Evolutionary conservation across 2,113 vertebrate species (phyloP).

Genomic region (Loxodonta africana): DNA sequence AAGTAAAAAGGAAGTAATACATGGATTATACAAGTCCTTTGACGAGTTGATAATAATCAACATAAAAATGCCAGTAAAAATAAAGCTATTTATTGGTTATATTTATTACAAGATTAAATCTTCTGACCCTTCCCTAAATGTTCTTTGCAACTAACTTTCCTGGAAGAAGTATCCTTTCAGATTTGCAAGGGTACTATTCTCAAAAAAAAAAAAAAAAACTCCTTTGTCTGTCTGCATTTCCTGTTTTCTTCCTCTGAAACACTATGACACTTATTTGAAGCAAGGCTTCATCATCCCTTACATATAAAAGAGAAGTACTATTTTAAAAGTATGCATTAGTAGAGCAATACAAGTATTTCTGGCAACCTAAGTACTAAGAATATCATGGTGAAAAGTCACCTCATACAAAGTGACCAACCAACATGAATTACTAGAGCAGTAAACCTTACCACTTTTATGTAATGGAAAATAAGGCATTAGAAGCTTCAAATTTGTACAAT

Average conservation of each 20-base stretch:
- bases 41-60: constrained; percentile 35
- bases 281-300: constrained; percentile 24
- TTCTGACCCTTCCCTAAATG: constrained; percentile 20
- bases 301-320: constrained; percentile 20
- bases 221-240: neutral
- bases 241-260: constrained; percentile 57
- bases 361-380: constrained; percentile 49
- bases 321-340: constrained; percentile 38
- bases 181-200: constrained; percentile 36
- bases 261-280: constrained; percentile 1
- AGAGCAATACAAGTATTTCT: constrained; percentile 51
- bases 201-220: neutral
- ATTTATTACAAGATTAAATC: constrained; percentile 54
- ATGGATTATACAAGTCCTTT: neutral
- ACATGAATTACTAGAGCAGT: constrained; percentile 9
- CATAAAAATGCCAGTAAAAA: neutral
- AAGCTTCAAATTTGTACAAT: constrained; percentile 32
- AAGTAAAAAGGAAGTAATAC: constrained; percentile 4
- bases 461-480: constrained; percentile 50
- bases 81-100: neutral
- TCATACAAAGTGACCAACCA: neutral
- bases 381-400: constrained; percentile 40
- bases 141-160: constrained; percentile 36
- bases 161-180: constrained; percentile 39
- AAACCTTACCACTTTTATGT: constrained; percentile 52